Evolutionary conservation across 2,113 vertebrate genomes (phyloP), one percentile per base, ranked within the genome.

Genomic region (Ciconia maguari): DNA sequence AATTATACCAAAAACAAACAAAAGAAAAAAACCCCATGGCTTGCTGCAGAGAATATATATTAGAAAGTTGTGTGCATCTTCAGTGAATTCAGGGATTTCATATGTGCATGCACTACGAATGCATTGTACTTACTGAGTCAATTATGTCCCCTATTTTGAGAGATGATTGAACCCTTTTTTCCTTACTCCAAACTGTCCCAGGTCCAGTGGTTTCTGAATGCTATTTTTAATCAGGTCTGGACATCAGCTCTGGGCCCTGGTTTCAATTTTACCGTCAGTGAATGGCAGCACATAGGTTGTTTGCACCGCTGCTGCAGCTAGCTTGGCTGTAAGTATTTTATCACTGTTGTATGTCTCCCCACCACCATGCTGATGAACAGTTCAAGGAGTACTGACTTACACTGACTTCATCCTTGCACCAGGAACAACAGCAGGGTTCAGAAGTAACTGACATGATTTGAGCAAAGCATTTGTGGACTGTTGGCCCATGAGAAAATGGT

Each of bases 221-320:
- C 32, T 46, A 3, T 15, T 9, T 41, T 48, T 22, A 48, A 46
- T 30, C 29, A 17, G 6, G 24, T 10, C 41, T 12, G 9, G 66
- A 32, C 29, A n/a, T 20, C 54, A 27, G 20, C 60, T 51, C 29
- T 20, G 16, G 62, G 66, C 36, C 54, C 29, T 41, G 42, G 20
- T 55, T 87, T 74, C 48, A 57, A 1, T 44, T 49, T 49, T 17
- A 15, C 26, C 3, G 0, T 13, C 16, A 16, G 46, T 7, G 26
- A 65, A 44, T 1, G 16, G 81, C 48, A 22, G 30, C 48, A 51
- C 1, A 0, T 1, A 11, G 24, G 27, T 4, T 30, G 42, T 2
- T 42, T 15, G 70, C 41, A 38, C 10, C 2, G 4, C 48, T 26
- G 19, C 78, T 49, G 32, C 71, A 11, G 71, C n/a, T 12, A 20